Base-by-base conservation (phyloP, 2,888 invertebrate genomes). In the Seira ritae region DNA sequence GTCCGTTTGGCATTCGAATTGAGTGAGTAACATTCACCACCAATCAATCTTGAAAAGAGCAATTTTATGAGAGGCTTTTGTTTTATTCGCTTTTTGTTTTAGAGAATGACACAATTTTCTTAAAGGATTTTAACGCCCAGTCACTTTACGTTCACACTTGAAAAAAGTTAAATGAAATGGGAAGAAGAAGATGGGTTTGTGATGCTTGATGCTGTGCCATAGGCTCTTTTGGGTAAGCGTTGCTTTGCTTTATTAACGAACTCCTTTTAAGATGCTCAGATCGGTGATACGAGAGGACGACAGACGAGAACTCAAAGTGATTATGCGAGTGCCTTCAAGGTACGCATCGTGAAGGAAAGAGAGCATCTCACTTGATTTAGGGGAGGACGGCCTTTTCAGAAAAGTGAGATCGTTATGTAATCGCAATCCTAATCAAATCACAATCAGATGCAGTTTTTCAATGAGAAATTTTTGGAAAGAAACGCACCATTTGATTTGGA, bases 311-410 rank as follows among this genome's bases (percentile, higher is more conserved):
- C 42, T 42, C 42, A 17, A 60, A 4, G 17, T 60, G 17, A 60
- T 60, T 60, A 60, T 60, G 12, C 17, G 60, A 60, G 60, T 46
- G 77, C 77, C 77, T 78, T 70, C 62, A 78, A 78, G 77, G 77
- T 69, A 6, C 70, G 31, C 55, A 55, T 55, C 68, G n/a, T n/a
- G n/a, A n/a, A n/a, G n/a, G n/a, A n/a, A n/a, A n/a, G n/a, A n/a
- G n/a, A n/a, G n/a, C n/a, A n/a, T 42, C 12, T 42, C 42, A 42
- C 12, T 42, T 42, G 42, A 12, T 42, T 42, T 42, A 8, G 42
- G 12, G 42, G 42, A 60, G 10, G 8, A n/a, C n/a, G 17, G 60
- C 3, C 60, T 15, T n/a, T n/a, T n/a, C n/a, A n/a, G 17, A 60
- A 60, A 60, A n/a, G n/a, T n/a, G 17, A 60, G 17, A 15, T 60